Base-by-base conservation (phyloP, 1,140 invertebrate genomes). In the Drosophila melanica region DNA sequence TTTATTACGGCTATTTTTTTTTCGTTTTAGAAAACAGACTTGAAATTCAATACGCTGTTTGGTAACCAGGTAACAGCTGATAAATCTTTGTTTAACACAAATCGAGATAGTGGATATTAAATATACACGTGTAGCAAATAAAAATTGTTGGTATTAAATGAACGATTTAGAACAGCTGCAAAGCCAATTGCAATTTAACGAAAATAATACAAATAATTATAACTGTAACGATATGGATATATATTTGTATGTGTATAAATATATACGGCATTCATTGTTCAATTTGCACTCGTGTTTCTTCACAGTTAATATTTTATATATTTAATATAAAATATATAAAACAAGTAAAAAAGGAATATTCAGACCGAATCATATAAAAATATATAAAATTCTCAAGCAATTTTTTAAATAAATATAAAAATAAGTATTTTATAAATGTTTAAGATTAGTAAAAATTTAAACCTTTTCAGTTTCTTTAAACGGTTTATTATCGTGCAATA, bases 81-180 rank as follows among this genome's bases (percentile, higher is more conserved):
- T 48, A 30, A 58, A 20, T 37, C 10, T 47, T 35, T 47, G 41
- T 59, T 39, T 57, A 27, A n/a, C 37, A 16, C 10, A 27, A n/a
- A n/a, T 7, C 18, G 30, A 18, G 6, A 1, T 27, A 14, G 16
- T 5, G 7, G 6, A 50, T 12, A 41, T 30, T 12, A n/a, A 42
- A 30, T 55, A 54, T 54, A 65, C 20, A 7, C 20, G 10, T 44
- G 50, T 37, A n/a, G 30, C 1, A 16, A 30, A 53, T 37, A 0
- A 45, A 44, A 20, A 45, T 20, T 23, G 7, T 27, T 27, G 27
- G 0, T 27, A 7, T 27, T 27, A 27, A 7, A 3, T 35, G 47
- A 12, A 51, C 18, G 9, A 50, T 41, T 64, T 44, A 20, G 44
- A 65, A 45, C 50, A 65, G 50, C 50, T 65, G 50, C 41, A 35